Evolutionary conservation across 2,888 invertebrate species (phyloP).

Genomic region (Tricholauxania praeusta): DNA sequence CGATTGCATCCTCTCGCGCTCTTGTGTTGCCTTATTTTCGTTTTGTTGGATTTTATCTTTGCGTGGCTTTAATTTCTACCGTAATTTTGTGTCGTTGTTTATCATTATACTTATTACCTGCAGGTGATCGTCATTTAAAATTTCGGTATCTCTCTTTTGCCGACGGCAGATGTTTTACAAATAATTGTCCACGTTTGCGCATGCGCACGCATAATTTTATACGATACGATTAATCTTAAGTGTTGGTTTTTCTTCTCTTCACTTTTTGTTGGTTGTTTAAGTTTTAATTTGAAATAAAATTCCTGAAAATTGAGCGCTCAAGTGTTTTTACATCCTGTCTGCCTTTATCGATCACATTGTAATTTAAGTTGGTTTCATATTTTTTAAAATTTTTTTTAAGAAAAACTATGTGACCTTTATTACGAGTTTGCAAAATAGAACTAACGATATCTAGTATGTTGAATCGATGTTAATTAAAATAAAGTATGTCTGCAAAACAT

Average conservation of each 20-base stretch:
- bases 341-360: too few species aligned
- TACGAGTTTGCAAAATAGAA: too few species aligned
- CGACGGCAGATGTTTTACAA: conserved; percentile 14
- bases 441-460: too few species aligned
- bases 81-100: not conserved
- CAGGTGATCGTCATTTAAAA: conserved; percentile 26
- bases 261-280: too few species aligned
- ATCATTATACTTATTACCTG: conserved; percentile 4
- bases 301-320: conserved; percentile 12
- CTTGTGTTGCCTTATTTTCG: not conserved
- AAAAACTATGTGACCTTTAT: too few species aligned
- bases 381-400: not conserved
- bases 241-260: too few species aligned
- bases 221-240: not conserved
- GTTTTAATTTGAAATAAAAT: not conserved
- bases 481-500: too few species aligned
- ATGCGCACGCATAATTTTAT: conserved; percentile 27
- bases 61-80: not conserved
- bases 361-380: not conserved
- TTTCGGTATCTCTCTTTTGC: conserved; percentile 2
- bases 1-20: not conserved
- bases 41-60: conserved; percentile 8
- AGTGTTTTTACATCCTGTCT: not conserved
- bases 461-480: too few species aligned
- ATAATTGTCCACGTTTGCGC: not conserved